phyloP scores from a whole-genome alignment of 92 coral and sea anemone species.

The Meandrina meandrites region DNA sequence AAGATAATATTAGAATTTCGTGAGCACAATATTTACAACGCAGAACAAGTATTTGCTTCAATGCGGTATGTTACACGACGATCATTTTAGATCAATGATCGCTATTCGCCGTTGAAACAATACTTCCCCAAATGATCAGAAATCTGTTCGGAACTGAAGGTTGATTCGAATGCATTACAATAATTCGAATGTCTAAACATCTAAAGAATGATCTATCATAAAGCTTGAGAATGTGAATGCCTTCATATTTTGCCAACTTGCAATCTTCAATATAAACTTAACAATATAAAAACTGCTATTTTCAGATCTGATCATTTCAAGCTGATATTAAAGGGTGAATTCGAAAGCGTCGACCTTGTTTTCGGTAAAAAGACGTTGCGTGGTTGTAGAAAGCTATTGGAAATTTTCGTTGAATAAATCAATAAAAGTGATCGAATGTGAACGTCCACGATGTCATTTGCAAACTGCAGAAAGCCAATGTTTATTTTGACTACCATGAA shows the following conservation, averaged over 20 bases:
- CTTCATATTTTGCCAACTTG: not conserved
- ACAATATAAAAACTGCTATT: slow-evolving; percentile 2
- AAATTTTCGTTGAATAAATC: not conserved
- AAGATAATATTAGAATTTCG: not conserved
- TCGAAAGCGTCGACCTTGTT: not conserved
- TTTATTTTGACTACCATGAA: slow-evolving; percentile 13
- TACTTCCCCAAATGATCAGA: slow-evolving; percentile 11
- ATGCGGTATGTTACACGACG: slow-evolving; percentile 10
- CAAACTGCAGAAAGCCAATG: slow-evolving; percentile 14
- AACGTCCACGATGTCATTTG: not conserved
- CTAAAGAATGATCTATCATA: not conserved
- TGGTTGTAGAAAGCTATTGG: not conserved
- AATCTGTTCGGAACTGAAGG: not conserved
- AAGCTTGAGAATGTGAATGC: not conserved
- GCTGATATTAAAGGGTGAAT: not conserved
- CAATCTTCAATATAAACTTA: not conserved
- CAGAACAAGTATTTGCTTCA: slow-evolving; percentile 12
- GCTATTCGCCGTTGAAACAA: slow-evolving; percentile 19
- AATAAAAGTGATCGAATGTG: not conserved
- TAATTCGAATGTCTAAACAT: not conserved
- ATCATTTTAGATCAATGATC: slow-evolving; percentile 11
- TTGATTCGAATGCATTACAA: not conserved
- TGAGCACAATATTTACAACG: not conserved
- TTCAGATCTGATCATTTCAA: not conserved
- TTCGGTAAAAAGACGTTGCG: not conserved